A percentile compares a stretch with the other conserved stretches of the same genome.
Evolutionary conservation across 2,888 invertebrate species (phyloP).

Genomic region (Eupeodes latifasciatus): DNA sequence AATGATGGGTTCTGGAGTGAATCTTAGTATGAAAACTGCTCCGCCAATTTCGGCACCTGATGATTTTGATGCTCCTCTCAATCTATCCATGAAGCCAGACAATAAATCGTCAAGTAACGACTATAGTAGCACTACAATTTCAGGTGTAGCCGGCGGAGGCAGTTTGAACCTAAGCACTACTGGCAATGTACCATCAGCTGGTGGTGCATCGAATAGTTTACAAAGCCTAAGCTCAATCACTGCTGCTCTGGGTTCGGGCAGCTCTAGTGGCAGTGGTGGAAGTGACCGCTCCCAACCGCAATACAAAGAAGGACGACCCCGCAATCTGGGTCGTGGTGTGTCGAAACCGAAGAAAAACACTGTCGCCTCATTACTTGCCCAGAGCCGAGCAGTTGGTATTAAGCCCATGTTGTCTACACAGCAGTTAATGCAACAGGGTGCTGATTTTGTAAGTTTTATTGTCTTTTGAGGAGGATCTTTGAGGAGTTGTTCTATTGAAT

Average conservation of each 20-base stretch:
- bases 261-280: slow-evolving; percentile 79
- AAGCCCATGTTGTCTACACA: slow-evolving; percentile 91
- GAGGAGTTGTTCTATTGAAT: background rate
- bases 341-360: slow-evolving; percentile 97
- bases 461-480: background rate
- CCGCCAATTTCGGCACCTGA: slow-evolving; percentile 84
- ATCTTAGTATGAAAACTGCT: slow-evolving; percentile 83
- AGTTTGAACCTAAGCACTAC: slow-evolving; percentile 68
- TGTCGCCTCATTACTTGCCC: slow-evolving; percentile 93
- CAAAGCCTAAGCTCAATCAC: slow-evolving; percentile 84
- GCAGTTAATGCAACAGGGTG: slow-evolving; percentile 85
- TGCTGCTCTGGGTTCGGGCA: slow-evolving; percentile 82
- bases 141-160: slow-evolving; percentile 39
- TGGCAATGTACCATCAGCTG: slow-evolving; percentile 56
- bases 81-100: slow-evolving; percentile 91
- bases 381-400: slow-evolving; percentile 92
- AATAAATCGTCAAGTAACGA: slow-evolving; percentile 80
- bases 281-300: slow-evolving; percentile 78
- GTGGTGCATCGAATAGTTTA: slow-evolving; percentile 81
- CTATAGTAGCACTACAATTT: slow-evolving; percentile 71
- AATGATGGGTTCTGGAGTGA: slow-evolving; percentile 80
- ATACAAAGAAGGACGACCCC: slow-evolving; percentile 90
- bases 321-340: slow-evolving; percentile 93
- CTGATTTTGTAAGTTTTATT: slow-evolving; percentile 84
- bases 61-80: slow-evolving; percentile 91